Evolutionary conservation across 2,797 vertebrate genomes (phyloP), one percentile per base, ranked within the genome.

Genomic region (Cryptoblepharus egeriae): DNA sequence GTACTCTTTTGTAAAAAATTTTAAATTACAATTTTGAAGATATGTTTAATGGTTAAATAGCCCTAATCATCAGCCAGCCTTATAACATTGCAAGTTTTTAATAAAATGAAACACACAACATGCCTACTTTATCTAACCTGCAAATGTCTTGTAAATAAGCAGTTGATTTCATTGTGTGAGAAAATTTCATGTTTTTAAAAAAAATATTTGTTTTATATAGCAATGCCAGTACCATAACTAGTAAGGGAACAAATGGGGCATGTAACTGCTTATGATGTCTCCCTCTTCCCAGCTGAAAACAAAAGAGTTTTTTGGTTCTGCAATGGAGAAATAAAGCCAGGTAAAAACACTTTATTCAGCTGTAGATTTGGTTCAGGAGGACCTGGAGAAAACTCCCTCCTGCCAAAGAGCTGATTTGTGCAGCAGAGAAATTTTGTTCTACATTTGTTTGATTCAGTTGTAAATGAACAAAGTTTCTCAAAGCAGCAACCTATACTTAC

Each of bases 71-170:
- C 85, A 45, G 90, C n/a, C 6, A 24, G 80, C 82, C 83, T 81
- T 42, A 69, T 69, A n/a, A 72, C 80, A 78, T 88, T 90, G 45
- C 57, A 74, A 76, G 8, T 84, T 89, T 82, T 82, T 87, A 84
- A 83, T 88, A 86, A 88, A 78, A 42, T 80, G 55, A 77, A 77
- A 71, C 26, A 52, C 42, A 60, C 74, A 52, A 82, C 81, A 81
- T 49, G 45, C 45, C 45, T 49, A 49, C 45, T 49, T 49, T 49
- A 9, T 9, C 45, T 49, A 9, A 79, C 28, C 61, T 85, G 77
- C 32, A 65, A 88, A 71, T 87, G 82, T 70, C 16, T 75, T 90
- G 74, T 15, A 12, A 76, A 61, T 61, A 63, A 77, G 39, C 52
- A 73, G 4, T 20, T 30, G 49, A 58, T 79, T 60, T 24, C 2